These are phyloP conservation scores for Patiria pectinifera DNA, from an alignment of 53 echinoderm and acorn worm species.

Conservation along the genomic window DNA sequence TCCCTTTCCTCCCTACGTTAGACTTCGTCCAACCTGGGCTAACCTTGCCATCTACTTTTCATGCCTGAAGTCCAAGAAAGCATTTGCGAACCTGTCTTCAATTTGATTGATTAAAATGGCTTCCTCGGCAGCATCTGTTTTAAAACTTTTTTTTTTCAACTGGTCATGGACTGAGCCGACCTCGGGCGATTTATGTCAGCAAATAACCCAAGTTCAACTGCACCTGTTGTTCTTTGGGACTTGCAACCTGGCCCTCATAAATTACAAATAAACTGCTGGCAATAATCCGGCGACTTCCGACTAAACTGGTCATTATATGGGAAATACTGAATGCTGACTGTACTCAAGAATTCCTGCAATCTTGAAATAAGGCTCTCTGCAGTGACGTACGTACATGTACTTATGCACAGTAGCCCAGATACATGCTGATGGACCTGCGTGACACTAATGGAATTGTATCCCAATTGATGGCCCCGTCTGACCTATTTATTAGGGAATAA, in stretches of 20 bases:
- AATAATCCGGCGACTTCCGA: not conserved
- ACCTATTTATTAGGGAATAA: not conserved
- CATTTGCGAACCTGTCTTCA: not conserved
- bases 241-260: conserved; percentile 1
- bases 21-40: too few relatives aligned
- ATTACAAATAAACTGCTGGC: not conserved
- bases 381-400: too few relatives aligned
- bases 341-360: not conserved
- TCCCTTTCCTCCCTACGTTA: too few relatives aligned
- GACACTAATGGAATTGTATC: not conserved
- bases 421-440: too few relatives aligned
- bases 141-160: not conserved
- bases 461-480: not conserved
- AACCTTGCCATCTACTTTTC: too few relatives aligned
- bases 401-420: too few relatives aligned
- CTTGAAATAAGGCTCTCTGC: too few relatives aligned
- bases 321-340: not conserved
- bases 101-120: not conserved
- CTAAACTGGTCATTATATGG: not conserved
- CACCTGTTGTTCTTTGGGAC: not conserved
- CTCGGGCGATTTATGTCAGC: not conserved
- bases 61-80: not conserved
- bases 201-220: not conserved
- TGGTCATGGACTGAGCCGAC: not conserved
- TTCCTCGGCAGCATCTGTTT: not conserved